Evolutionary conservation across 2,888 invertebrate genomes (phyloP).

Genomic region (Mamestra brassicae): DNA sequence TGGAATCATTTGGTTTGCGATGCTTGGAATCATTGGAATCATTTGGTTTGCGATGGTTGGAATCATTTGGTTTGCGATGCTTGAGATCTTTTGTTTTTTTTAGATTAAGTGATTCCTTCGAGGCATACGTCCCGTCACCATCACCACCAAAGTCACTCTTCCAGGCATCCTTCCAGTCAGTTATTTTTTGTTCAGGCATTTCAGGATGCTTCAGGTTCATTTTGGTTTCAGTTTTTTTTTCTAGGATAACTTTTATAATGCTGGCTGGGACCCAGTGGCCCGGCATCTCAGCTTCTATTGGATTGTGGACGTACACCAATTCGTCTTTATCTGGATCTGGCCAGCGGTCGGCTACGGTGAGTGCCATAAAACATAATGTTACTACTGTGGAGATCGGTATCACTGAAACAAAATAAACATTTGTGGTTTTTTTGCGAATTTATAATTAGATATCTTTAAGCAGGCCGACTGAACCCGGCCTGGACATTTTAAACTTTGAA

Average conservation of each 20-base stretch:
- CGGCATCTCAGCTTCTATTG: conserved; percentile 77
- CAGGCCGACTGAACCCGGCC: too few species aligned
- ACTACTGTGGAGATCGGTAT: conserved; percentile 40
- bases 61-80: too few species aligned
- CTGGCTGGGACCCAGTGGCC: conserved; percentile 79
- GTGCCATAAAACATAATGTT: conserved; percentile 27
- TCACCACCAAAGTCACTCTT: neutral
- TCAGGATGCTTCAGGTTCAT: neutral
- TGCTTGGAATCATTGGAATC: too few species aligned
- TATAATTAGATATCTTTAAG: too few species aligned
- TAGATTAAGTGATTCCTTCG: neutral
- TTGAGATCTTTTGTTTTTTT: too few species aligned
- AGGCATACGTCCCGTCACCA: too few species aligned
- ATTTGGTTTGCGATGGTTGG: too few species aligned
- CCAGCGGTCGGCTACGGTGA: conserved; percentile 37
- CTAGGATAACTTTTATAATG: conserved; percentile 67
- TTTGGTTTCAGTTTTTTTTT: neutral
- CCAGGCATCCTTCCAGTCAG: neutral
- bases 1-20: too few species aligned
- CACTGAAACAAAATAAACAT: conserved; percentile 57
- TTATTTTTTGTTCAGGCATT: neutral
- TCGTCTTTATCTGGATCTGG: conserved; percentile 69
- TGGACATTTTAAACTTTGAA: too few species aligned
- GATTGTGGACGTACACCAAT: conserved; percentile 77
- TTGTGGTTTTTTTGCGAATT: too few species aligned